Percentiles rank a stretch among this genome's conserved stretches.
Conservation (phyloP, 1,140 invertebrate species). For the Centruroides vittatus region DNA sequence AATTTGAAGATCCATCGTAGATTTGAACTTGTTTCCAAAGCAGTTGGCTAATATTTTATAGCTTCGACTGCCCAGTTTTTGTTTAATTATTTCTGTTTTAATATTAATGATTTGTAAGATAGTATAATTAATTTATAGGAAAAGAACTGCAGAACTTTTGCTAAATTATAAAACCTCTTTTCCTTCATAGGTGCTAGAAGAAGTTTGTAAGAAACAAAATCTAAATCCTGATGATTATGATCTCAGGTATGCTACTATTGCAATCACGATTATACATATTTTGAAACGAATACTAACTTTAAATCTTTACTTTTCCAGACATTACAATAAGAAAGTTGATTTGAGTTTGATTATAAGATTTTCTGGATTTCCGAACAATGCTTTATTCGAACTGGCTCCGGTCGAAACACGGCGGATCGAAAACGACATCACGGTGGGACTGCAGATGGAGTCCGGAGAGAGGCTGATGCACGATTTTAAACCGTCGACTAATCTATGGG, state of each 20-base stretch:
- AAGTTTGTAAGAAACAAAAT: constrained; percentile 58
- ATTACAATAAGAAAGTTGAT: constrained; percentile 57
- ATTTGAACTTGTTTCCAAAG: too few species aligned
- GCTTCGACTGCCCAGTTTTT: too few species aligned
- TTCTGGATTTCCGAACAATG: constrained; percentile 66
- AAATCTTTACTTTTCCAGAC: constrained; percentile 29
- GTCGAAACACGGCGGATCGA: constrained; percentile 41
- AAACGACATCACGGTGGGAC: constrained; percentile 47
- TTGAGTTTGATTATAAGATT: constrained; percentile 53
- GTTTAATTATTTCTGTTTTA: too few species aligned
- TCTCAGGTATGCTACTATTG: constrained; percentile 38
- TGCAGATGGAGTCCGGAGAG: constrained; percentile 55
- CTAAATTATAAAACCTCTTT: too few species aligned
- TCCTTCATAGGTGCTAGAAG: constrained; percentile 51
- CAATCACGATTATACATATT: too few species aligned
- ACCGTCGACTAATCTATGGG: constrained; percentile 43
- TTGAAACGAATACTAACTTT: background rate
- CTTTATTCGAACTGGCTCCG: constrained; percentile 56
- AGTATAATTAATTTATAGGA: too few species aligned
- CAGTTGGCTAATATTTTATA: too few species aligned
- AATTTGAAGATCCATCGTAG: too few species aligned
- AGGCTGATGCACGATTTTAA: constrained; percentile 42
- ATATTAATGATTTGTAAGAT: too few species aligned
- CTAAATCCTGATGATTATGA: constrained; percentile 53
- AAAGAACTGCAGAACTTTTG: too few species aligned